Evolutionary conservation across 2,888 invertebrate species (phyloP), one percentile per base, ranked within the genome.

Genomic region (Sarcophaga variegata): DNA sequence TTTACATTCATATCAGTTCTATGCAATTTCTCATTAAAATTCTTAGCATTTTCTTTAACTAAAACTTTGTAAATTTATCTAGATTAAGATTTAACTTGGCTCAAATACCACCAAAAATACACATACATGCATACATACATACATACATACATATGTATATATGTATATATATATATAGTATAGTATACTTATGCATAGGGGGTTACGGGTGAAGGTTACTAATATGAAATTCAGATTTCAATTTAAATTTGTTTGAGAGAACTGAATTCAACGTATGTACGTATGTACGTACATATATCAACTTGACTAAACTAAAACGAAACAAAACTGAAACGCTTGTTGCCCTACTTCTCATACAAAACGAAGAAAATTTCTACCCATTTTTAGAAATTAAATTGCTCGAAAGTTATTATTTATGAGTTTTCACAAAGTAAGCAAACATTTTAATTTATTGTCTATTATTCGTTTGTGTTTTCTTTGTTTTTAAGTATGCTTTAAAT

Each of bases 11-110:
- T 63, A 25, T 64, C 10, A 64, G 66, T 47, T 67, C 12, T 63
- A 66, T 80, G 37, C 80, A 59, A 66, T 12, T 27, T 67, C 69
- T 83, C 74, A 83, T 79, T 78, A 62, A 78, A 78, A 78, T 69
- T 78, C 69, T 25, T 4, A 22, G n/a, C 54, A 70, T 45, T 63
- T 75, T 74, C 22, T 62, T 63, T n/a, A 8, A 74, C 22, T 20
- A 71, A 72, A 66, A 66, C 17, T 64, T 66, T n/a, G 17, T 66
- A 66, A 59, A 81, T 60, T 67, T 60, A 80, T 72, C 22, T 72
- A 60, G 67, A 72, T 64, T 72, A 80, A 80, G 64, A 54, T 54
- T 80, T 64, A 54, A 22, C 22, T 71, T 64, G 54, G 54, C 17
- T 10, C 47, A 60, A 78, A 37, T 67, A 37, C 37, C 37, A 37